Evolutionary conservation across 2,797 vertebrate species (phyloP), one percentile per base, ranked within the genome.

Genomic region (Crax fasciolata): DNA sequence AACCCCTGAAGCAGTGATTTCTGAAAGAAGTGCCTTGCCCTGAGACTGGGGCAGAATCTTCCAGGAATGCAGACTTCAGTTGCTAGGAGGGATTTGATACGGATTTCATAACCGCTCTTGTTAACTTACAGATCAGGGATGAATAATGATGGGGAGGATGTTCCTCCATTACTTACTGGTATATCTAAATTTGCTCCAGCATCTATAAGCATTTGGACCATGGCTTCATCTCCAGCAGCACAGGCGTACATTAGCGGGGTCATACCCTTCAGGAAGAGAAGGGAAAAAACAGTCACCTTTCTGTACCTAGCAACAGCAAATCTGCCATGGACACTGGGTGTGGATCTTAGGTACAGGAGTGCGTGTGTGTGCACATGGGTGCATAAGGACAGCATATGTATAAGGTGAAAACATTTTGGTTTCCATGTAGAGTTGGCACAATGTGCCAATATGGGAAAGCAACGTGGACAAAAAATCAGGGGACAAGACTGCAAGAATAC

Each of bases 151-250:
- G 7, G 43, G 19, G 12, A 76, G 32, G 67, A 4, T 16, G 4
- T 27, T 30, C 54, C 54, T 62, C 39, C 41, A 2, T 80, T 85
- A 98, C 98, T 98, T 97, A 99, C 99, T 87, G 98, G 98, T 83
- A 99, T 96, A 59, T 99, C 99, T 87, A 99, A 97, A 96, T 99
- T 99, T 61, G 99, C 99, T 67, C 99, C 99, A 1, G 99, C 99
- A 44, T 99, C 99, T 62, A 99, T 99, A 93, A 99, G 91, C 99
- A 99, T 99, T 97, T 99, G 99, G 82, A 99, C 99, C 96, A 99
- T 98, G 57, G 99, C 99, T 94, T 99, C 99, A 6, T 99, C 99
- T 95, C 99, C 99, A 66, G 99, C 98, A 54, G 99, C 99, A 52
- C 99, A 99, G 94, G 99, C 99, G 0, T 99, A 99, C 99, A 99